Evolutionary conservation across 2,797 vertebrate species (phyloP).

Genomic region (Bryconaethiops microstoma): DNA sequence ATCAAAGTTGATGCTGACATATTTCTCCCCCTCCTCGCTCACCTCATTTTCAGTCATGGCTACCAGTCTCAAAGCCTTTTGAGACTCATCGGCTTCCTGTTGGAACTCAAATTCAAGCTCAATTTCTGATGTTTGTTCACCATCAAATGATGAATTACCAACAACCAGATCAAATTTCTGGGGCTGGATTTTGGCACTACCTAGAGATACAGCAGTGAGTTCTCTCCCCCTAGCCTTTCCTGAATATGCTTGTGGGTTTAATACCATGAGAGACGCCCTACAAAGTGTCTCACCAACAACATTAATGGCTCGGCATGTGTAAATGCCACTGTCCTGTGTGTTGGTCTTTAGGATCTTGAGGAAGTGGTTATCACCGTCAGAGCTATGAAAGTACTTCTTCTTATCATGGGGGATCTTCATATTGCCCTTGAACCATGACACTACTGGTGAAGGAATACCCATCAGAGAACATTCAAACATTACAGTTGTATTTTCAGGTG

Average conservation of each 20-base stretch:
- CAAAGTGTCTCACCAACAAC: constrained; percentile 90
- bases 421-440: constrained; percentile 92
- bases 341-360: constrained; percentile 82
- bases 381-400: constrained; percentile 82
- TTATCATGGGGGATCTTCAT: constrained; percentile 79
- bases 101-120: constrained; percentile 89
- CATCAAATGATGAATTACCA: constrained; percentile 76
- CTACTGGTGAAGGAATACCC: constrained; percentile 88
- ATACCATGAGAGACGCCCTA: constrained; percentile 82
- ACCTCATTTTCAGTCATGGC: constrained; percentile 79
- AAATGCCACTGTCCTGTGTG: constrained; percentile 84
- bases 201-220: constrained; percentile 71
- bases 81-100: constrained; percentile 77
- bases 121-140: constrained; percentile 84
- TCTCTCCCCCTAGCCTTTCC: constrained; percentile 73
- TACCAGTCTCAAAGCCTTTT: constrained; percentile 80
- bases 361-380: constrained; percentile 88
- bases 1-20: constrained; percentile 83
- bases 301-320: constrained; percentile 88
- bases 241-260: constrained; percentile 70
- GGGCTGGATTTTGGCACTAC: constrained; percentile 71
- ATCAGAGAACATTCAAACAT: constrained; percentile 94
- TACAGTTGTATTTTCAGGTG: constrained; percentile 83
- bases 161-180: constrained; percentile 84
- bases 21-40: constrained; percentile 80